Evolutionary conservation across 1,140 invertebrate genomes (phyloP).

Genomic region (Microplitis demolitor): DNA sequence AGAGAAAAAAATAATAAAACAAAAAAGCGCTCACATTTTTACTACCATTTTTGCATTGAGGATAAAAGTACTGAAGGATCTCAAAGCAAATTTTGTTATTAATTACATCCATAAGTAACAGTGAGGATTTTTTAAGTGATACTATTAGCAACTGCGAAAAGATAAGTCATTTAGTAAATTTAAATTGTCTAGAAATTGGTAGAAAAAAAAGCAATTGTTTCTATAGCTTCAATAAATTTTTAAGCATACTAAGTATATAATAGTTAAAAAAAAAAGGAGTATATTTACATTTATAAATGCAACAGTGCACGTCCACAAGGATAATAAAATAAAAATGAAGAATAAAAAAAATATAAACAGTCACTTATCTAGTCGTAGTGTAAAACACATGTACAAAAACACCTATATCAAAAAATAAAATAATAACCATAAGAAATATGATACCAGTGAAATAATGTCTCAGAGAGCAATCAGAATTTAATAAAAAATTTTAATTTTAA

Average conservation of each 20-base stretch:
- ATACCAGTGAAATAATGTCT: background rate
- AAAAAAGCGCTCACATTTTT: background rate
- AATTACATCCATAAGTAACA: background rate
- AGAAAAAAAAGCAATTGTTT: constrained; percentile 1
- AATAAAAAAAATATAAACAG: background rate
- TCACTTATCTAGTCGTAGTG: constrained; percentile 13
- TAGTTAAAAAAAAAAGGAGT: constrained; percentile 2
- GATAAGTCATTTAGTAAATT: background rate
- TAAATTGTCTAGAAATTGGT: background rate
- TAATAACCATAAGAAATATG: background rate
- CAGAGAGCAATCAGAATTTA: background rate
- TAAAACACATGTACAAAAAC: constrained; percentile 25
- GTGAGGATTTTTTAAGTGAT: background rate
- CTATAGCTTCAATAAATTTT: background rate
- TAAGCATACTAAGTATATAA: background rate
- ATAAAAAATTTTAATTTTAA: background rate
- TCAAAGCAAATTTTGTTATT: background rate
- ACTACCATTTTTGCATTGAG: background rate
- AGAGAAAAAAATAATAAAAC: background rate
- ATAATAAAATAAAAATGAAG: constrained; percentile 36
- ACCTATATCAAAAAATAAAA: constrained; percentile 15
- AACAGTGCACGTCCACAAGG: constrained; percentile 42
- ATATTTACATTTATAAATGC: constrained; percentile 32
- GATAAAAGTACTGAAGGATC: constrained; percentile 6
- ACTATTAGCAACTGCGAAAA: background rate